These are phyloP conservation scores for Orius insidiosus DNA, from an alignment of 1,140 invertebrate genomes.

Conservation along the genomic window DNA sequence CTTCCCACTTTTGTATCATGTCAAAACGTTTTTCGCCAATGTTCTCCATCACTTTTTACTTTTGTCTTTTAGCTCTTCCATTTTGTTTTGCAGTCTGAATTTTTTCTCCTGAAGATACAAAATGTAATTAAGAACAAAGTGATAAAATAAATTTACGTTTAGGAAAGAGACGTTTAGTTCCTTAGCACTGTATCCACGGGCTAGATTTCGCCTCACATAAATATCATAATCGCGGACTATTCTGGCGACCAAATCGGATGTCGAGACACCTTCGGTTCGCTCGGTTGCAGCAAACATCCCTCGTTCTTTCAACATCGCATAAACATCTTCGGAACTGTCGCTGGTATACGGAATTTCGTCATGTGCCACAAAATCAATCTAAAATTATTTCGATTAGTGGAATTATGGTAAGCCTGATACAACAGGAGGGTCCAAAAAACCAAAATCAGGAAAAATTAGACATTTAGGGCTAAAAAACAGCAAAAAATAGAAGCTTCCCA, in stretches of 20 bases:
- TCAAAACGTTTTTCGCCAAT: slow-evolving; percentile 76
- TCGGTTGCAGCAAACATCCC: slow-evolving; percentile 98
- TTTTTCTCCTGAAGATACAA: slow-evolving; percentile 79
- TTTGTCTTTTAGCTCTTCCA: slow-evolving; percentile 83
- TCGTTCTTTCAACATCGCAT: slow-evolving; percentile 72
- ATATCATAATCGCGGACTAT: slow-evolving; percentile 98
- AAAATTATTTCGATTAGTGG: too few relatives aligned
- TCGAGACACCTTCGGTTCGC: slow-evolving; percentile 92
- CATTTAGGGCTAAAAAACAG: too few relatives aligned
- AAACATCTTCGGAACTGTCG: slow-evolving; percentile 75
- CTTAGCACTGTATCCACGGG: slow-evolving; percentile 91
- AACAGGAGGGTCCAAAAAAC: too few relatives aligned
- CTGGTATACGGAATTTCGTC: slow-evolving; percentile 95
- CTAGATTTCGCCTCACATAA: slow-evolving; percentile 91
- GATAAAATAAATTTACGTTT: slow-evolving; percentile 43
- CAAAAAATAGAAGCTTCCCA: too few relatives aligned
- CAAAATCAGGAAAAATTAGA: too few relatives aligned
- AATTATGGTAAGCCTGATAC: too few relatives aligned
- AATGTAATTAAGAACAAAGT: too few relatives aligned
- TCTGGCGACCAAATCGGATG: slow-evolving; percentile 94
- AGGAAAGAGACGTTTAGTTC: slow-evolving; percentile 97
- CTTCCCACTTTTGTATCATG: slow-evolving; percentile 89
- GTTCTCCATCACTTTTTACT: slow-evolving; percentile 76
- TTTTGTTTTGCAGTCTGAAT: slow-evolving; percentile 83
- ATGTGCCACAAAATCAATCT: slow-evolving; percentile 99